These are phyloP conservation scores for Merops nubicus DNA, from an alignment of 2,113 vertebrate genomes.

Conservation along the genomic window DNA sequence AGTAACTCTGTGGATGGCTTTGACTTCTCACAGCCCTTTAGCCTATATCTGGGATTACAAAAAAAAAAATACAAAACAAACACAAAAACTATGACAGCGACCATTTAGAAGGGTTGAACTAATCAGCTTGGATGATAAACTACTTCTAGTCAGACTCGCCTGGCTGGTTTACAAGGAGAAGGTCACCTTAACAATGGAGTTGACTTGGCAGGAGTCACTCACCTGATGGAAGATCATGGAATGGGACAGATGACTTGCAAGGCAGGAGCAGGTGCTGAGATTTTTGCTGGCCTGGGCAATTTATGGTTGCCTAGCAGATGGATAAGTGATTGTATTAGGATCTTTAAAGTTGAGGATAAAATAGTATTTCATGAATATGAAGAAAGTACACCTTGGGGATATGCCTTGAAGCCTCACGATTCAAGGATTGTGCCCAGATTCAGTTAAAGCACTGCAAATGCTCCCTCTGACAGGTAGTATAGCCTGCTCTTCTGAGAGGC, in stretches of 20 bases:
- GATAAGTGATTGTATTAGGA: neutral
- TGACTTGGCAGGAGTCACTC: neutral
- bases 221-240: neutral
- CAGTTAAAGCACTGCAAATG: neutral
- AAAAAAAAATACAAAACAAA: neutral
- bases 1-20: neutral
- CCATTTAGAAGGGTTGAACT: neutral
- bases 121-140: neutral
- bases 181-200: slow-evolving; percentile 31
- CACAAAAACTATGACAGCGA: no score
- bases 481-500: neutral
- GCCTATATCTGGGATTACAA: neutral
- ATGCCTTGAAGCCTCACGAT: neutral
- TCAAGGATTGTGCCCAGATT: neutral
- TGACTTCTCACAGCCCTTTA: neutral
- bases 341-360: neutral
- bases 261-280: neutral
- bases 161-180: neutral
- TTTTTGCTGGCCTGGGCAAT: neutral
- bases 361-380: neutral
- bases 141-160: slow-evolving; percentile 12
- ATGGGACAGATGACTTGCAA: neutral
- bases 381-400: neutral
- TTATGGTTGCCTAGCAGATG: neutral
- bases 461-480: neutral